Percentiles rank a stretch among this genome's conserved stretches.
phyloP scores from a whole-genome alignment of 2,888 invertebrate species.

The Drosophila falleni region DNA sequence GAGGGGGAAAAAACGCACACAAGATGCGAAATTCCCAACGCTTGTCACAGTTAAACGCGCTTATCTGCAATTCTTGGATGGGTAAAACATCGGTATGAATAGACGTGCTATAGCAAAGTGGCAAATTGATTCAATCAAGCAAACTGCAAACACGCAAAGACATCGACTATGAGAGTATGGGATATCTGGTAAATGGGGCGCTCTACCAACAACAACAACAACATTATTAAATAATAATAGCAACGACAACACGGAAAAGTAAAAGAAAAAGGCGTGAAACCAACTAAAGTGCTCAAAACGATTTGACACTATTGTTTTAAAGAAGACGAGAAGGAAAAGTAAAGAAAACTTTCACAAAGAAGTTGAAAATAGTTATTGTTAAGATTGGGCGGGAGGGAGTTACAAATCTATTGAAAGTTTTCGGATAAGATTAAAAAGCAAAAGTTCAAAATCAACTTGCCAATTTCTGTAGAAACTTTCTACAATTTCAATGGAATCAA shows the following conservation, averaged over 20 bases:
- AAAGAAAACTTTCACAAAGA: conserved; percentile 68
- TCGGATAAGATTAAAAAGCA: conserved; percentile 3
- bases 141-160: conserved; percentile 41
- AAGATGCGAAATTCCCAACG: conserved; percentile 15
- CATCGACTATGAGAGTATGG: conserved; percentile 4
- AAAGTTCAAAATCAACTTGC: conserved; percentile 6
- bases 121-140: conserved; percentile 45
- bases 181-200: conserved; percentile 18
- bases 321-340: neutral
- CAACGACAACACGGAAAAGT: conserved; percentile 27
- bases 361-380: conserved; percentile 32
- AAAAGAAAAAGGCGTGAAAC: conserved; percentile 58
- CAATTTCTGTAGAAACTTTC: conserved; percentile 57
- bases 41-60: conserved; percentile 41
- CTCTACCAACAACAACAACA: neutral
- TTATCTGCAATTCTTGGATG: conserved; percentile 39
- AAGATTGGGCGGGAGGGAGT: neutral
- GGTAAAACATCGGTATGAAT: neutral
- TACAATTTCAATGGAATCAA: conserved; percentile 49
- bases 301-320: conserved; percentile 56
- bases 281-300: conserved; percentile 46
- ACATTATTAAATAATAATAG: neutral
- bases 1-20: neutral
- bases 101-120: conserved; percentile 32
- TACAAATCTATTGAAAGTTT: conserved; percentile 23